Evolutionary conservation across 1,140 invertebrate genomes (phyloP).

Genomic region (Lordiphosa collinella): DNA sequence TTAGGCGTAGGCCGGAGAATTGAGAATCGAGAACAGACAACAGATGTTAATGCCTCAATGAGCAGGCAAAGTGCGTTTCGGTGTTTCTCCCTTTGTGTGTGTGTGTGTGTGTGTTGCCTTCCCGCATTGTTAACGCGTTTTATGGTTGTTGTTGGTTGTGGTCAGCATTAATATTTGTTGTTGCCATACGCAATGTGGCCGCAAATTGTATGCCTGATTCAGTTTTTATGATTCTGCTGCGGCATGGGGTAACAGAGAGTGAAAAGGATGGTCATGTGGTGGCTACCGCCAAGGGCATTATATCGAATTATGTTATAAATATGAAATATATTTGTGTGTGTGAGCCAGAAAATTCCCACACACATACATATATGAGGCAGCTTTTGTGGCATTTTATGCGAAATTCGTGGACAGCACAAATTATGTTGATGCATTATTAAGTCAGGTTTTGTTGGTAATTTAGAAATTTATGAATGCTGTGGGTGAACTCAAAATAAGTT

Average conservation of each 20-base stretch:
- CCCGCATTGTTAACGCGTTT: not conserved
- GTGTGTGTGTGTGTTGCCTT: conserved; percentile 7
- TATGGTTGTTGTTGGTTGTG: conserved; percentile 27
- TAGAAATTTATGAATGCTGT: not conserved
- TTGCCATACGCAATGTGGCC: conserved; percentile 58
- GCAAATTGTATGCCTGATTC: conserved; percentile 60
- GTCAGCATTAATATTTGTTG: conserved; percentile 59
- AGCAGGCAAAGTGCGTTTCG: conserved; percentile 67
- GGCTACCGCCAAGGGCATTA: conserved; percentile 46
- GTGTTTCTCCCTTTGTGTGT: conserved; percentile 47
- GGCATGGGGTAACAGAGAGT: not conserved
- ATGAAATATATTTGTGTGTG: conserved; percentile 62
- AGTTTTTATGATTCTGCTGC: conserved; percentile 47
- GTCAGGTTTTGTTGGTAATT: conserved; percentile 15
- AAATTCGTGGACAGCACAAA: conserved; percentile 37
- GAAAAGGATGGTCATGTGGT: conserved; percentile 10
- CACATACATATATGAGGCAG: conserved; percentile 36
- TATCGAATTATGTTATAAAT: conserved; percentile 77
- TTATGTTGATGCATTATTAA: conserved; percentile 52
- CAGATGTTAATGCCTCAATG: conserved; percentile 72
- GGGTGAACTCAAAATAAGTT: no score
- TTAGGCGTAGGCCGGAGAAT: conserved; percentile 4
- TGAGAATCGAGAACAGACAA: conserved; percentile 30
- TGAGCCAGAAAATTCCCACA: not conserved
- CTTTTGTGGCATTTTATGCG: conserved; percentile 65